Base-by-base conservation (phyloP, 1,140 invertebrate genomes). In the Plectrocnemia conspersa region DNA sequence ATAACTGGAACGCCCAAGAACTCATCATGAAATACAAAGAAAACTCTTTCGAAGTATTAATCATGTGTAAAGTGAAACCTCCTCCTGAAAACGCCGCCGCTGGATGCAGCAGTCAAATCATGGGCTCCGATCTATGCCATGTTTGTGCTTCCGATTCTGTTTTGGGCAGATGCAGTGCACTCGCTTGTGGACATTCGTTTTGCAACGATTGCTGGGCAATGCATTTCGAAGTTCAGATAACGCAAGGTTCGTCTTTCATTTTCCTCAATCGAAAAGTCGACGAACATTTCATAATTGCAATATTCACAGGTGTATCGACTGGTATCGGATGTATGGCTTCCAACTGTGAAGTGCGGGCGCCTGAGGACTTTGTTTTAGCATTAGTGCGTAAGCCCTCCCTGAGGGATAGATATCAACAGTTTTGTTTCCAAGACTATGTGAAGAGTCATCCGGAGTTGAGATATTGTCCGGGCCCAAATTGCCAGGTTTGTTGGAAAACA, bases 391-490 rank as follows among this genome's bases (percentile, higher is more conserved):
- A 88, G 66, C 83, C 87, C 22, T 77, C 78, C 19, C 79, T 96
- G 65, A 77, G 89, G 52, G 90, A 95, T 66, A 90, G 91, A 66
- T 99, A 97, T 77, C 90, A 97, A 67, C 86, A 93, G 61, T 93
- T 96, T 69, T 86, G 91, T 58, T 98, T 98, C 70, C 84, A 89
- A 65, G 96, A 98, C 74, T 95, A 97, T 77, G 92, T 99, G 1
- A 91, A 88, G 68, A 90, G 90, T 42, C 90, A 95, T 76, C 91
- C 91, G 7, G 80, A 91, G 66, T 74, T 96, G 50, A 74, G 89
- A 66, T 98, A 96, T 72, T 99, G 97, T 75, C 93, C 95, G 35
- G 95, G 96, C 49, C 86, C 91, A 36, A 97, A 98, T 76, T 99
- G 97, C 78, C 85, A 89, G 71, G 83, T 92, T 35, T 57, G 21